These are phyloP conservation scores for Xenus cinereus DNA, from an alignment of 2,113 vertebrate species.

Conservation along the genomic window DNA sequence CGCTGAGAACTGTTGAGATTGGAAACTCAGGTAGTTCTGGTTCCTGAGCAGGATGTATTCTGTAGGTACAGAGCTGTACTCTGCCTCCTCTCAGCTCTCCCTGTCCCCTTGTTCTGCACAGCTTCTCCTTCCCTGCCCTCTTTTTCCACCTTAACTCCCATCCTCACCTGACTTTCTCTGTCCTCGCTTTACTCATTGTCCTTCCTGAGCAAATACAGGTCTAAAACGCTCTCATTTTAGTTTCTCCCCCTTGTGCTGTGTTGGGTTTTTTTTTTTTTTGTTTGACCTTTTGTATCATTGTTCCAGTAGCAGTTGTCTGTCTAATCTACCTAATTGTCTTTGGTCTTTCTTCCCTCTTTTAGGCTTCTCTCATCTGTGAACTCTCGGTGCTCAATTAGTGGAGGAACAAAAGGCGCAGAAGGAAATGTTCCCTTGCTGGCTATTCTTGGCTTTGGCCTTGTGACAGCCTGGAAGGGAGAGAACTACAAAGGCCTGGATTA, in stretches of 20 bases:
- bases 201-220: neutral
- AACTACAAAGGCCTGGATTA: constrained; percentile 23
- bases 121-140: neutral
- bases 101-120: neutral
- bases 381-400: constrained; percentile 28
- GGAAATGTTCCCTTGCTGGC: constrained; percentile 48
- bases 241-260: neutral
- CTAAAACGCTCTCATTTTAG: neutral
- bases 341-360: constrained; percentile 6
- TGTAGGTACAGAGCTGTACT: neutral
- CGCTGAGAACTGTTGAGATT: neutral
- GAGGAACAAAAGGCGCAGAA: constrained; percentile 41
- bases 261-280: neutral
- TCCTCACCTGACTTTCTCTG: neutral
- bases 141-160: neutral
- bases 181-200: neutral
- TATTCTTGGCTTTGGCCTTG: constrained; percentile 38
- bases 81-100: neutral
- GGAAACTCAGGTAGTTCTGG: neutral
- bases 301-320: constrained; percentile 21
- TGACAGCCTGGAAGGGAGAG: constrained; percentile 12
- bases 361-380: constrained; percentile 41
- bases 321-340: constrained; percentile 62
- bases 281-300: constrained; percentile 16
- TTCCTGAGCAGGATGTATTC: neutral